These are phyloP conservation scores for Xiphophorus couchianus DNA, from an alignment of 2,113 vertebrate species.

Conservation along the genomic window DNA sequence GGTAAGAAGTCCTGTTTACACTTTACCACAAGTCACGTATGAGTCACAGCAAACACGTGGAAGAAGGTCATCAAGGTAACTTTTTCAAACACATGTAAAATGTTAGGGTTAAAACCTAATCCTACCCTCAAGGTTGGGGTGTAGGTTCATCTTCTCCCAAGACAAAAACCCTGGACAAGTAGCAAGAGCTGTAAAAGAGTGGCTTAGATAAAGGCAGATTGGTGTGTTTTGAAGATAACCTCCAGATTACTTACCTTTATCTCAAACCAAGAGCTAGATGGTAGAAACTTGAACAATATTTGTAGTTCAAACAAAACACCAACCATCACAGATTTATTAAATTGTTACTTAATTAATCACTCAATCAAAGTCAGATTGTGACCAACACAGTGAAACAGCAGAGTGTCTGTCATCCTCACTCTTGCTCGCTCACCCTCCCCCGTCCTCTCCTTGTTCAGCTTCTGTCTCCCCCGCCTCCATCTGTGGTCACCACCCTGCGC, in stretches of 20 bases:
- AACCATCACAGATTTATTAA: conserved; percentile 51
- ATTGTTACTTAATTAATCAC: conserved; percentile 94
- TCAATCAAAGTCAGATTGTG: conserved; percentile 86
- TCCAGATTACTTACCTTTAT: neutral
- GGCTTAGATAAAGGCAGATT: neutral
- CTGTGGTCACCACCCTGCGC: conserved; percentile 56
- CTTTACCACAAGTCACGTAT: neutral
- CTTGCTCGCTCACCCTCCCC: conserved; percentile 8
- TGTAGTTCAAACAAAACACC: neutral
- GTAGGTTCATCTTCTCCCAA: too few relatives aligned
- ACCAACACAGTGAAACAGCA: conserved; percentile 94
- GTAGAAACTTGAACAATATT: neutral
- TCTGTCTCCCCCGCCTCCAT: conserved; percentile 65
- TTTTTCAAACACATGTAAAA: neutral
- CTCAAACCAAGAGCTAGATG: neutral
- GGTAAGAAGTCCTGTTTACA: neutral
- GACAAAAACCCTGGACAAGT: neutral
- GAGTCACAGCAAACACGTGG: too few relatives aligned
- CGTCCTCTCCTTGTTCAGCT: conserved; percentile 18
- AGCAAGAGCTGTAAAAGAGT: neutral
- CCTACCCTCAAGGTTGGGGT: neutral
- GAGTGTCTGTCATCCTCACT: conserved; percentile 61
- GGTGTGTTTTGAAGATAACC: neutral
- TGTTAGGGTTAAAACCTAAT: too few relatives aligned
- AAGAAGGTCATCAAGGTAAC: neutral